Base-by-base conservation (phyloP, 1,140 invertebrate species). In the Ceratitis capitata region DNA sequence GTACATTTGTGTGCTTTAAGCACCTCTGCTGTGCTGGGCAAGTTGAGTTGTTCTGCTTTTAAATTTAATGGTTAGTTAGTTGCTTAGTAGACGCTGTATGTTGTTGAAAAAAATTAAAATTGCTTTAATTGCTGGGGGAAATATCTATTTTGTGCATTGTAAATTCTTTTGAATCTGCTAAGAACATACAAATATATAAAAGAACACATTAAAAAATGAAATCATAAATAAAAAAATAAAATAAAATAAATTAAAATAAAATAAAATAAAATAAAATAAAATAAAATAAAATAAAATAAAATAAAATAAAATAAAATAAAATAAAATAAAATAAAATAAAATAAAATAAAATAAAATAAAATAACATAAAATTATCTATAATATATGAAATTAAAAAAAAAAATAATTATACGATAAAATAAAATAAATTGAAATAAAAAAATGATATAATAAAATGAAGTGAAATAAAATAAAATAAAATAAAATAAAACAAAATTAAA, bases 41-140 rank as follows among this genome's bases (percentile, higher is more conserved):
- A 78, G 69, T 78, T 45, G n/a, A 26, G 69, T 23, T 26, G 19
- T 78, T n/a, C 3, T 45, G 45, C 69, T n/a, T 23, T 35, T 32
- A 10, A n/a, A 9, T 78, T 78, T 45, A 78, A 45, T 78, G 39
- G 69, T 78, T 78, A 78, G 69, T 78, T 78, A 26, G 39, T 23
- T 78, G 26, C 35, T 78, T 47, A 45, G 69, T 45, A n/a, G n/a
- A n/a, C 39, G 69, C 39, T 19, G 61, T 78, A 19, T 23, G 39
- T 78, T 26, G 69, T 3, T 19, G 51, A 19, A 23, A n/a, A 23
- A 78, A 78, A 78, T n/a, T 23, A 74, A 19, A 74, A 74, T 74
- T 78, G 69, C 32, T 47, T 78, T 78, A 78, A 78, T 78, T 78
- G 23, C 16, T 19, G 29, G 16, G 16, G 0, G 16, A 69, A 61